Percentiles rank a stretch among this genome's conserved stretches.
These are phyloP conservation scores for Phenganax marumi DNA, from an alignment of 92 coral and sea anemone species.

Conservation along the genomic window DNA sequence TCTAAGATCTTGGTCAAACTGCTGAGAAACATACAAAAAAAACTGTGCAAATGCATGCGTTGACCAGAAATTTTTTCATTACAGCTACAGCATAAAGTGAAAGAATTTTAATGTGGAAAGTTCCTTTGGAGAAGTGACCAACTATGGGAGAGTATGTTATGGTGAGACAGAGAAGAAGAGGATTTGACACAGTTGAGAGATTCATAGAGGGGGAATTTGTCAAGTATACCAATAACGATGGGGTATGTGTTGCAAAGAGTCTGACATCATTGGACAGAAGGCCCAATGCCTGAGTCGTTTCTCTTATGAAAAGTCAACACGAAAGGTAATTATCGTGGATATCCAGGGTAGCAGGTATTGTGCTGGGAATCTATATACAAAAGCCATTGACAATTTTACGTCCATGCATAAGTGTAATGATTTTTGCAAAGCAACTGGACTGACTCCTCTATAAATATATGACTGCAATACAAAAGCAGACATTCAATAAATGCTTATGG, in stretches of 20 bases:
- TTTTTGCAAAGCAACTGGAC: no score
- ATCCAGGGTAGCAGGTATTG: not conserved
- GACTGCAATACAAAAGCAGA: no score
- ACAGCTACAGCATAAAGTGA: not conserved
- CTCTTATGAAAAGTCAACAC: conserved; percentile 26
- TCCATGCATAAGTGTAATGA: no score
- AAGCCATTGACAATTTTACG: no score
- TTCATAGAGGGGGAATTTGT: not conserved
- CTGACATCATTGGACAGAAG: conserved; percentile 12
- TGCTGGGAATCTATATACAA: no score
- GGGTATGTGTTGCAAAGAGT: not conserved
- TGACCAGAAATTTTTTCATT: conserved; percentile 23
- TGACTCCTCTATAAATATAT: no score
- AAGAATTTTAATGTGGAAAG: not conserved
- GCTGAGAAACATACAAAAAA: conserved; percentile 22
- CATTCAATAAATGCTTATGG: no score
- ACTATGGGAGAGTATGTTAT: conserved; percentile 1
- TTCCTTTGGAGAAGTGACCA: conserved; percentile 27
- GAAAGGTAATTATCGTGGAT: conserved; percentile 17
- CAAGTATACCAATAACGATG: conserved; percentile 5
- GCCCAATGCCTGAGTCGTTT: conserved; percentile 32
- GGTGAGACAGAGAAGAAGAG: conserved; percentile 28
- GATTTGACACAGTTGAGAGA: conserved; percentile 33
- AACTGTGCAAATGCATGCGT: conserved; percentile 28
- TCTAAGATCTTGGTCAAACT: conserved; percentile 10